Percentiles rank a stretch among this genome's conserved stretches.
These are phyloP conservation scores for Trematocara stigmaticum DNA, from an alignment of 2,113 vertebrate species.

Conservation along the genomic window DNA sequence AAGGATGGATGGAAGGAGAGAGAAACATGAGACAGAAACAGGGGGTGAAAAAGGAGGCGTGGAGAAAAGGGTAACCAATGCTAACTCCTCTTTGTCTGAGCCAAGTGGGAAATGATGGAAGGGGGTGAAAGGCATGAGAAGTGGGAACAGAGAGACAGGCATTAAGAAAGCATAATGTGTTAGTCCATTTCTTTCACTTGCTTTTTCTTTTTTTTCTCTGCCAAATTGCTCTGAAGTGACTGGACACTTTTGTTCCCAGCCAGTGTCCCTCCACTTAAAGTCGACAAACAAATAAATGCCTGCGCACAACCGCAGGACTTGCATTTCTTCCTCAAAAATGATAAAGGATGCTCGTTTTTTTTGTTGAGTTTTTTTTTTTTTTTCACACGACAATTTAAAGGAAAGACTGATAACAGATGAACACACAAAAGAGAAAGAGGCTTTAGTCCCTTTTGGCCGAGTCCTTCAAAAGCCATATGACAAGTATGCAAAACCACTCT, in stretches of 20 bases:
- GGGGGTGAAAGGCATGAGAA: slow-evolving; percentile 1
- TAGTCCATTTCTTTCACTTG: slow-evolving; percentile 64
- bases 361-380: neutral
- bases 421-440: slow-evolving; percentile 47
- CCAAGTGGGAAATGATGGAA: slow-evolving; percentile 39
- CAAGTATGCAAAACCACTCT: slow-evolving; percentile 58
- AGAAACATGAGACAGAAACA: slow-evolving; percentile 16
- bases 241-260: slow-evolving; percentile 53
- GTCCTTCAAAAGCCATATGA: slow-evolving; percentile 51
- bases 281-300: slow-evolving; percentile 35
- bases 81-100: slow-evolving; percentile 55
- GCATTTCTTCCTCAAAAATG: neutral
- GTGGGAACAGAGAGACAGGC: slow-evolving; percentile 22
- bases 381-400: slow-evolving; percentile 42
- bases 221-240: slow-evolving; percentile 49
- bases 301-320: slow-evolving; percentile 8
- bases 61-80: slow-evolving; percentile 54
- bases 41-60: slow-evolving; percentile 45
- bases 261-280: slow-evolving; percentile 35
- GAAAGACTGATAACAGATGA: slow-evolving; percentile 48
- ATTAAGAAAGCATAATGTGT: slow-evolving; percentile 63
- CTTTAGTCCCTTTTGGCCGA: slow-evolving; percentile 43
- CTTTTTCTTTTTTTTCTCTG: neutral
- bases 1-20: slow-evolving; percentile 5
- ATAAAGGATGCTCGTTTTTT: slow-evolving; percentile 25